Conservation (phyloP, 2,888 invertebrate genomes). For the Gasteruption jaculator region DNA sequence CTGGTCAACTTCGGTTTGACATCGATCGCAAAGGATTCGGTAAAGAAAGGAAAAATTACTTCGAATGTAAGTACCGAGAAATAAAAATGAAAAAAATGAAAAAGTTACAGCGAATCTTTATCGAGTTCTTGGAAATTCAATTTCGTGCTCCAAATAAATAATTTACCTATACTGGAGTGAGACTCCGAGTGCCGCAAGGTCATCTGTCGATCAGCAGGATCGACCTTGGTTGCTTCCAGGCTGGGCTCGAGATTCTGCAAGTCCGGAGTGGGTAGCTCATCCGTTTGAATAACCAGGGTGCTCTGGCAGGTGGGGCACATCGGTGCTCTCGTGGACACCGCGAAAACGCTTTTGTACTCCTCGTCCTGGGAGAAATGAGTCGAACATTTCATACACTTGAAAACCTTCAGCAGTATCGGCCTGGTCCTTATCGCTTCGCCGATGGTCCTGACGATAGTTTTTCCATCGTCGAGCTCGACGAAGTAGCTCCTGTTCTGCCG, state of each 20-base stretch:
- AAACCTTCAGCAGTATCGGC: constrained; percentile 48
- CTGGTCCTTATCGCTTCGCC: constrained; percentile 53
- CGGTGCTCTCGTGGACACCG: constrained; percentile 25
- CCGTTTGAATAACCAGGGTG: constrained; percentile 56
- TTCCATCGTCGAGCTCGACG: constrained; percentile 57
- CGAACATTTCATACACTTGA: constrained; percentile 61
- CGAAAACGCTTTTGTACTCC: constrained; percentile 31
- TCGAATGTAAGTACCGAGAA: too few species aligned
- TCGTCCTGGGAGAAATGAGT: constrained; percentile 58
- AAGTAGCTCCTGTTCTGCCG: constrained; percentile 58
- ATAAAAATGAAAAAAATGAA: too few species aligned
- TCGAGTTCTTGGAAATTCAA: neutral
- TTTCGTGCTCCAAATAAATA: too few species aligned
- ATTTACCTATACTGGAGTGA: constrained; percentile 51
- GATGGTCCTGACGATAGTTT: constrained; percentile 53
- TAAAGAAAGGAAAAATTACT: too few species aligned
- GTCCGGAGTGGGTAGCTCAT: constrained; percentile 44
- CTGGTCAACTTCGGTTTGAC: too few species aligned
- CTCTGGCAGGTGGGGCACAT: constrained; percentile 61
- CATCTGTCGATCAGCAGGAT: constrained; percentile 17
- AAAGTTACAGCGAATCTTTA: too few species aligned
- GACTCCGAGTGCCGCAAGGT: constrained; percentile 45
- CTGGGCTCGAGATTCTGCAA: constrained; percentile 21
- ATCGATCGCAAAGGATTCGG: too few species aligned
- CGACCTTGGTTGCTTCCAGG: constrained; percentile 19